A percentile compares a stretch with the other conserved stretches of the same genome.
Conservation (phyloP, 2,113 vertebrate species). For the Ivindomyrus marchei region DNA sequence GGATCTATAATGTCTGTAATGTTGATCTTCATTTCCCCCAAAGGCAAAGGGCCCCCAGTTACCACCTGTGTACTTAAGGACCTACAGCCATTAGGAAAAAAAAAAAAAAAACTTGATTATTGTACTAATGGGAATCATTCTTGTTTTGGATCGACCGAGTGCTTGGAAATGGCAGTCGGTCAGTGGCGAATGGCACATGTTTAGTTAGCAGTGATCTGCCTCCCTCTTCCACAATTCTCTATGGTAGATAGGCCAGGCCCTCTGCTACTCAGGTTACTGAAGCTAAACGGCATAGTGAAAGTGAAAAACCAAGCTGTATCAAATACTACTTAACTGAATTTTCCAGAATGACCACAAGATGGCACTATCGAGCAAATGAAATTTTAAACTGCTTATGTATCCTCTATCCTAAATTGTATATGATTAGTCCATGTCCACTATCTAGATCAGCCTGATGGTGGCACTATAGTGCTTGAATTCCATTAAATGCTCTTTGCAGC, state of each 20-base stretch:
- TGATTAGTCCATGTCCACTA: constrained; percentile 8
- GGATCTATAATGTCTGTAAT: not conserved
- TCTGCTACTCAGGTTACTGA: not conserved
- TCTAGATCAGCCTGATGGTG: constrained; percentile 6
- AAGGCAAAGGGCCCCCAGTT: not conserved
- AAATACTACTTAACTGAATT: not conserved
- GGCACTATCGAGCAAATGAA: not conserved
- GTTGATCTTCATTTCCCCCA: not conserved
- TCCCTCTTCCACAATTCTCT: not conserved
- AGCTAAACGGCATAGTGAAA: not conserved
- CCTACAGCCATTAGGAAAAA: not conserved
- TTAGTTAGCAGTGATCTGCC: not conserved
- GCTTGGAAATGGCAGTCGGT: not conserved
- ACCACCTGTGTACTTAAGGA: not conserved
- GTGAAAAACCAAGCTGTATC: constrained; percentile 3
- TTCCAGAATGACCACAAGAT: constrained; percentile 4
- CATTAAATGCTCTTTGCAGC: constrained; percentile 1
- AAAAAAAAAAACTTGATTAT: not conserved
- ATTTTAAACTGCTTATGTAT: constrained; percentile 3
- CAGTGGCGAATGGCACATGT: not conserved
- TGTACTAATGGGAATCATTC: not conserved
- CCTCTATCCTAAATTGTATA: not conserved
- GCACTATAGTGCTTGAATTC: not conserved
- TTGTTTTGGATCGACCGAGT: not conserved
- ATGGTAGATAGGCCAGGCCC: not conserved